Evolutionary conservation across 2,797 vertebrate species (phyloP), one percentile per base, ranked within the genome.

Genomic region (Dallia pectoralis): DNA sequence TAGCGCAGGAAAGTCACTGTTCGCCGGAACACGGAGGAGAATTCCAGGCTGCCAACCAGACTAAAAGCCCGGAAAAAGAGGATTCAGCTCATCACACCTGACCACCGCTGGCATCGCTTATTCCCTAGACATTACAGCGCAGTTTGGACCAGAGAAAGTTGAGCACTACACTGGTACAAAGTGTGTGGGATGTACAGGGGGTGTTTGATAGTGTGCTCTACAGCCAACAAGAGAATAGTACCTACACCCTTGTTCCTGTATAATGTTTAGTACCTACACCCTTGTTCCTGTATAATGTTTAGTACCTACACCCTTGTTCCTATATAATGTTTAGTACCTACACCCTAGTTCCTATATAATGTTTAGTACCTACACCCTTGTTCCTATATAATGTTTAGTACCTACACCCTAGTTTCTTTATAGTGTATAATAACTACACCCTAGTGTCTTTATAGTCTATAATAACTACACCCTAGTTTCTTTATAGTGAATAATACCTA

Each of bases 31-130:
- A 64, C 27, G 19, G 62, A 7, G 14, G 29, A 32, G 62, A 14
- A 8, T 30, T 64, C n/a, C 27, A 63, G 61, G 61, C 61, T 63
- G 61, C 29, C 61, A 63, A 30, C 30, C 61, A 32, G 62, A 59
- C 9, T 59, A 22, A 25, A 12, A 44, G 40, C 40, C 9, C 40
- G 3, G n/a, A 22, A n/a, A 0, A 14, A 59, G 53, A 12, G 53
- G 53, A 25, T 32, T 4, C 15, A 30, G 29, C 25, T 22, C 53
- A 12, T 59, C 53, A 59, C n/a, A 53, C 49, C 49, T 53, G 25
- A 59, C 22, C 53, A 11, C 12, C n/a, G 9, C 5, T n/a, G 22
- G 11, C 25, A 27, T 25, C 53, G n/a, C 11, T 25, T 59, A 25
- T 59, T 59, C 53, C 22, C 16, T 27, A 59, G 22, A 6, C 12